Evolutionary conservation across 2,888 invertebrate species (phyloP), one percentile per base, ranked within the genome.

Genomic region (Pollenia labialis): DNA sequence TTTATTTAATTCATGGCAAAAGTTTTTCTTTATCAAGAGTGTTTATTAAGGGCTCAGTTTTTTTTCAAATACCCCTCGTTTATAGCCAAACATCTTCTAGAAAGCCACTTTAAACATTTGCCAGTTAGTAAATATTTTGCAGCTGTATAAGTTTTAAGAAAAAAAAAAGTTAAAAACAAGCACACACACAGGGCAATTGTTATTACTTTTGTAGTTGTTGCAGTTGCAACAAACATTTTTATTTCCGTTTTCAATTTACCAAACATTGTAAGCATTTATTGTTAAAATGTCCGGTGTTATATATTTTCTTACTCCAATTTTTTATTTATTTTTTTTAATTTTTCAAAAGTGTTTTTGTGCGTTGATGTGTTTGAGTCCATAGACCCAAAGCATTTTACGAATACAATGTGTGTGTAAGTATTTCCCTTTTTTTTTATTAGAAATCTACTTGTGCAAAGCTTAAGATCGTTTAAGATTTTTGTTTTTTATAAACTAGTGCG

Each of bases 231-330:
- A 80, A 81, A 74, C 44, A 72, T 74, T 74, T 85, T 88, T 85
- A 89, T 89, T 89, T 88, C 88, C 89, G 88, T 87, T 89, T 89
- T 88, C 89, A 88, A 89, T 89, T 89, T 89, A 89, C 85, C 77
- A 87, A 88, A 88, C 84, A 83, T 88, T 85, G 87, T 85, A 60
- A 86, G 77, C 74, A 71, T 85, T 84, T 83, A 84, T 87, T 87
- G 86, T 87, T 81, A 75, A 77, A 83, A 84, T 83, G 80, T 80
- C 74, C 80, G 80, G 83, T 52, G 46, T 40, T 23, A 60, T 81
- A 52, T 58, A 75, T 75, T 75, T 40, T 62, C 62, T 50, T 50
- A 40, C 9, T 62, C 11, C 6, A 10, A 40, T 16, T 62, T 44
- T 23, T 23, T 23, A 23, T 81, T 79, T 74, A n/a, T n/a, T 4